Evolutionary conservation across 2,888 invertebrate genomes (phyloP), one percentile per base, ranked within the genome.

Genomic region (Clepsis dumicolana): DNA sequence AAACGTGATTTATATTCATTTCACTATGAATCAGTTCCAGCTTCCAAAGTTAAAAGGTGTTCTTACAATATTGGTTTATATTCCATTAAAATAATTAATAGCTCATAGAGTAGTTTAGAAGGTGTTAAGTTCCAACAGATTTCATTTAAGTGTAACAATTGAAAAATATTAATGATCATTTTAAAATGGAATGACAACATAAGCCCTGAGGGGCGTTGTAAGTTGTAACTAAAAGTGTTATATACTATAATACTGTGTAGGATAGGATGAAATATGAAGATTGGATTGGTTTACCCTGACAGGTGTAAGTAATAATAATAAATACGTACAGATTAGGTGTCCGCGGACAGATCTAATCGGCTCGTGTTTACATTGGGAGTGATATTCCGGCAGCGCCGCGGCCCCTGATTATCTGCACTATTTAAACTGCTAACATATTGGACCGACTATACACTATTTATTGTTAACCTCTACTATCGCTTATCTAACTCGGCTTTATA

Each of bases 351-450:
- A 88, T 90, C 87, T 90, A 89, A 91, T 92, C 91, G 77, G 83
- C 87, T 89, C 89, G 83, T 91, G 90, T 92, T 90, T 89, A 89
- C 89, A 89, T 85, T 86, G 83, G 81, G 79, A 87, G 83, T 84
- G 81, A 82, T 82, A 84, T 80, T 81, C 74, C 70, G 72, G 71
- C 75, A 67, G 76, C 74, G 77, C 72, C 75, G 73, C 75, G 74
- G 73, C 71, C 73, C 10, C 74, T 73, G 75, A 78, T 83, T 89
- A 89, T 90, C 88, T 79, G 62, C 57, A 71, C 83, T 83, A 83
- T 82, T 86, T 86, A 85, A 86, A 87, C 82, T 84, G 82, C 85
- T 80, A 86, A 87, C 86, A 88, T 85, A 90, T 87, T 88, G 80
- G 74, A 83, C 83, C 80, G 77, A 80, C 85, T 83, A n/a, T 78